These are phyloP conservation scores for Elmis aenea DNA, from an alignment of 2,888 invertebrate genomes.

Conservation along the genomic window DNA sequence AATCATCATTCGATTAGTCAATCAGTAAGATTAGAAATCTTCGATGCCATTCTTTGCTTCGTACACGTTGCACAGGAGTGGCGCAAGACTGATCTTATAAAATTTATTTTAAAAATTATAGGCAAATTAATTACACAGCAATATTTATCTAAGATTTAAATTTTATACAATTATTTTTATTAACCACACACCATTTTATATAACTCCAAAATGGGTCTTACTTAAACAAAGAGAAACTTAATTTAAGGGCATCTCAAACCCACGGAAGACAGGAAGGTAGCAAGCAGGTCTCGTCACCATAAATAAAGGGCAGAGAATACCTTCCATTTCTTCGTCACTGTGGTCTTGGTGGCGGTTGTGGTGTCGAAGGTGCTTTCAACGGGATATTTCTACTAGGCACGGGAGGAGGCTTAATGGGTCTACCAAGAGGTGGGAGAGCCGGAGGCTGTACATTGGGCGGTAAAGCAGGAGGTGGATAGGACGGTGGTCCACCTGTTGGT, in stretches of 20 bases:
- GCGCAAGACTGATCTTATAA: no score
- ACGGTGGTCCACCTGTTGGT: slow-evolving; percentile 41
- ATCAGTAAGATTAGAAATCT: no score
- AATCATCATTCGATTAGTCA: no score
- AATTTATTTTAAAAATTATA: no score
- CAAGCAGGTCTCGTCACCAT: slow-evolving; percentile 37
- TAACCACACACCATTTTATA: no score
- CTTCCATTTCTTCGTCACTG: slow-evolving; percentile 42
- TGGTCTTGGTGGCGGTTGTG: slow-evolving; percentile 46
- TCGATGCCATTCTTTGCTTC: no score
- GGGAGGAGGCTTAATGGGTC: slow-evolving; percentile 49
- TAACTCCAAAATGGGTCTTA: no score
- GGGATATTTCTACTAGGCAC: slow-evolving; percentile 53
- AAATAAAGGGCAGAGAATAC: slow-evolving; percentile 42
- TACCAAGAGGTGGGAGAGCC: slow-evolving; percentile 38
- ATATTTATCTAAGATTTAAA: no score
- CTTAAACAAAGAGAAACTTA: no score
- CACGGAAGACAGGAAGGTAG: slow-evolving; percentile 44
- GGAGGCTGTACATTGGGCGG: slow-evolving; percentile 43
- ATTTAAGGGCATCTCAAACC: slow-evolving; percentile 29
- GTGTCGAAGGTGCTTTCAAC: slow-evolving; percentile 42
- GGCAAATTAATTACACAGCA: no score
- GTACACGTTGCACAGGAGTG: no score
- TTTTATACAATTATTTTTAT: no score
- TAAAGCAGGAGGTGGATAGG: slow-evolving; percentile 43